Evolutionary conservation across 2,888 invertebrate species (phyloP), one percentile per base, ranked within the genome.

Genomic region (Cataglyphis livida): DNA sequence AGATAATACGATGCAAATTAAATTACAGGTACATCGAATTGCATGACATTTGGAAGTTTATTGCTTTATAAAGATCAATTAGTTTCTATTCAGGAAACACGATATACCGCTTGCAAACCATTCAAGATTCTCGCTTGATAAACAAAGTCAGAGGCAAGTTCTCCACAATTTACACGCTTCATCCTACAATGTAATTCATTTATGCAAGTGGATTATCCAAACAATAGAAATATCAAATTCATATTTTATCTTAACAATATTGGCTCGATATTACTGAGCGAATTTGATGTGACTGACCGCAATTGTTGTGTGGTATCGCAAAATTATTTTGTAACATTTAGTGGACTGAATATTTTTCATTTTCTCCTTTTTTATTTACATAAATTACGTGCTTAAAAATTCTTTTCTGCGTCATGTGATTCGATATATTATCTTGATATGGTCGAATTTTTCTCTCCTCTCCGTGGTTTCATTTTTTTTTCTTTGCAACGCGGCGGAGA

Each of bases 371-470:
- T 76, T 57, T 62, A 41, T 62, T 51, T 51, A 41, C 5, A 41
- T 57, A 57, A 76, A 66, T 32, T 76, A 51, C n/a, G 28, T 18
- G 6, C 18, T 10, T 25, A 21, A 25, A 44, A 28, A 25, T 25
- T 38, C 3, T 41, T 57, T 41, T n/a, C 57, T 25, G 54, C 12
- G 2, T 28, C 6, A 21, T 10, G 25, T 21, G 54, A 76, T 15
- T 73, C 54, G 81, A 28, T 57, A 35, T 32, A 41, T 18, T 66
- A 32, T 71, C 38, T 54, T 73, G 59, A 54, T 70, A 48, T 32
- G 54, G 62, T 5, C 12, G n/a, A 61, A 59, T 68, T 86, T 88
- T 83, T 66, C 51, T 66, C 32, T 48, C n/a, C n/a, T 61, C 57
- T 35, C 32, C n/a, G 51, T 54, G 15, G 59, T 35, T 62, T 62